Base-by-base conservation (phyloP, 2,113 vertebrate genomes). In the Cairina moschata region DNA sequence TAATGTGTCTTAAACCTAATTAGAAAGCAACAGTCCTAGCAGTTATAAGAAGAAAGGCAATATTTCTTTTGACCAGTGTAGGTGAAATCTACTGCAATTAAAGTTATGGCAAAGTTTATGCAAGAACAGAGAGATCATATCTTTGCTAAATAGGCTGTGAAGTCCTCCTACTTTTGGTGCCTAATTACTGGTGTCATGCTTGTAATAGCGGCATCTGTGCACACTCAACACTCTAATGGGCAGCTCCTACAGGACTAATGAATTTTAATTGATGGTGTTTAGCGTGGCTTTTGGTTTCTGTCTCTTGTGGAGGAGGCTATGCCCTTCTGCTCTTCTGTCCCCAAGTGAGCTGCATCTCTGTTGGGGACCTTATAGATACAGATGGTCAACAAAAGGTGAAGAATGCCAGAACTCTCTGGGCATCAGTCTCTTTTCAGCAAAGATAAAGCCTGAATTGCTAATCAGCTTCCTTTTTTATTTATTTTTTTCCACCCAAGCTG, bases 321-420 rank as follows among this genome's bases (percentile, higher is more conserved):
- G 96, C 93, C 97, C 96, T 98, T 98, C 97, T 98, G 97, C 96
- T 98, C 96, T 93, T 95, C 90, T 89, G 91, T 97, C 97, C 97
- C 96, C 96, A 97, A 97, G 97, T 92, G 96, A 96, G 93, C 93
- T 91, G 68, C 83, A 94, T 93, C 95, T 97, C 96, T 96, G 97
- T 69, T 97, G 96, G 97, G 96, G 68, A 96, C 93, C 96, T 97
- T 96, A 97, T 97, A 95, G 95, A 96, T 98, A 97, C 98, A 99
- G 98, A 99, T 99, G 98, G 98, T 97, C 97, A 98, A 98, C 98
- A 99, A 98, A 98, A 98, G 98, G 97, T 98, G 98, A 98, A 97
- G 96, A 97, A 92, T 96, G 94, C 93, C 95, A 93, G 63, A 96
- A 96, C 93, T 97, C 95, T 62, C 93, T 91, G 87, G 93, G 96